phyloP scores from a whole-genome alignment of 2,888 invertebrate genomes.

The Cheilosia vernalis region DNA sequence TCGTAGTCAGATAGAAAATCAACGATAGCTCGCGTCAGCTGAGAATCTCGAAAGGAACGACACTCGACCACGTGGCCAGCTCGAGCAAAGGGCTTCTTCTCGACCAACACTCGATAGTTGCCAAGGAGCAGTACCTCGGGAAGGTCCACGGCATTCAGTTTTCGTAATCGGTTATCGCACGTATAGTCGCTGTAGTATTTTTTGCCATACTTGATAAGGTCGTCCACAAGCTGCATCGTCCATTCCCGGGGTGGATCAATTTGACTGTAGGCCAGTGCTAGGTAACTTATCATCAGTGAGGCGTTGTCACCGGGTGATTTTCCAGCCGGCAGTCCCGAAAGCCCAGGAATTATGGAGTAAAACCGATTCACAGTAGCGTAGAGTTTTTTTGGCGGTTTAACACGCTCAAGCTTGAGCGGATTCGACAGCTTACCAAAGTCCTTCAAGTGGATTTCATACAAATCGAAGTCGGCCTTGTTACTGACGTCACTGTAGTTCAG shows the following conservation, averaged over 20 bases:
- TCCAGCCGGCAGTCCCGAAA: constrained; percentile 78
- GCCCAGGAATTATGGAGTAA: constrained; percentile 80
- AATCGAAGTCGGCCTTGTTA: constrained; percentile 77
- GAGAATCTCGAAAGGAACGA: constrained; percentile 78
- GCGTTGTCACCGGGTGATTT: constrained; percentile 83
- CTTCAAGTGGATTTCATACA: constrained; percentile 79
- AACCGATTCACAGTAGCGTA: constrained; percentile 80
- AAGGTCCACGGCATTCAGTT: constrained; percentile 79
- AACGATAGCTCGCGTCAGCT: constrained; percentile 78
- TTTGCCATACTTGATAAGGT: constrained; percentile 79
- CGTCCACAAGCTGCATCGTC: constrained; percentile 86
- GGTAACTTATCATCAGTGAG: constrained; percentile 85
- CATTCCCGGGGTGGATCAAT: constrained; percentile 87
- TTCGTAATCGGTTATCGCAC: constrained; percentile 72
- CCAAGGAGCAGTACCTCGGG: constrained; percentile 83
- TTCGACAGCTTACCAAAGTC: constrained; percentile 79
- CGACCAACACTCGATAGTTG: constrained; percentile 80
- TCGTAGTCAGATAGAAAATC: constrained; percentile 79
- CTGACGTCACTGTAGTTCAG: constrained; percentile 78
- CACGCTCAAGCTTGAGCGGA: constrained; percentile 57
- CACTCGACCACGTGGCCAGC: constrained; percentile 80
- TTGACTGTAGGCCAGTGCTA: constrained; percentile 87
- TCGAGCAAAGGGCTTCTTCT: constrained; percentile 78
- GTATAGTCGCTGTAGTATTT: constrained; percentile 78
- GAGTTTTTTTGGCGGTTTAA: constrained; percentile 75